These are phyloP conservation scores for Microctenopoma steveboyesi DNA, from an alignment of 2,797 vertebrate species.

Conservation along the genomic window DNA sequence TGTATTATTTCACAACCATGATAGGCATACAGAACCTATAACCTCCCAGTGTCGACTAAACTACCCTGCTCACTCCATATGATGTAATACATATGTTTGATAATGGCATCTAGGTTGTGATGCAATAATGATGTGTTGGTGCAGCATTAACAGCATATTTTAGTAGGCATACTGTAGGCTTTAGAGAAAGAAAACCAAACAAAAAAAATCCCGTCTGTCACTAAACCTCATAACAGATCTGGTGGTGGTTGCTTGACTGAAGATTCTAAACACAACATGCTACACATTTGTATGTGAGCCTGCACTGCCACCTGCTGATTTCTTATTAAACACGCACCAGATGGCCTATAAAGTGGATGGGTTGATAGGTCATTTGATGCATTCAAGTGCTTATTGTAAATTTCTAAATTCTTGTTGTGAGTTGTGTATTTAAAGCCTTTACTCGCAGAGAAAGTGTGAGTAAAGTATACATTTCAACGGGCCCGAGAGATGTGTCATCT, in stretches of 20 bases:
- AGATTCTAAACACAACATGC: not conserved
- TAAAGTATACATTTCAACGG: not conserved
- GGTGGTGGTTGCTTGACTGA: slow-evolving; percentile 2
- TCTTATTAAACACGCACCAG: slow-evolving; percentile 41
- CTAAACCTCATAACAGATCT: slow-evolving; percentile 1
- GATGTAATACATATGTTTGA: not conserved
- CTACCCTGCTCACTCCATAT: not conserved
- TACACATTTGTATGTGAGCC: slow-evolving; percentile 42
- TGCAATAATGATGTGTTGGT: slow-evolving; percentile 6
- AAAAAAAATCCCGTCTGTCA: slow-evolving; percentile 1
- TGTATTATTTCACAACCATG: not conserved
- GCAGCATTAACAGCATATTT: not conserved
- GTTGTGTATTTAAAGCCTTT: not conserved
- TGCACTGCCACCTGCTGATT: slow-evolving; percentile 74
- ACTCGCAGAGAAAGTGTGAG: not conserved
- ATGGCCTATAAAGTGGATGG: not conserved
- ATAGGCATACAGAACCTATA: not conserved
- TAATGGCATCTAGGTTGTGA: not conserved
- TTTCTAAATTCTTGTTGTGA: not conserved
- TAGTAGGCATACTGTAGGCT: not conserved
- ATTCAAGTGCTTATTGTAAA: slow-evolving; percentile 50
- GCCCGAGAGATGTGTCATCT: not conserved
- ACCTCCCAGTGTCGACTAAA: not conserved
- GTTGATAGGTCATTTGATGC: slow-evolving; percentile 55
- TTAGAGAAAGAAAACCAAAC: not conserved